These are phyloP conservation scores for Dryoscopus gambensis DNA, from an alignment of 2,113 vertebrate genomes.

Conservation along the genomic window DNA sequence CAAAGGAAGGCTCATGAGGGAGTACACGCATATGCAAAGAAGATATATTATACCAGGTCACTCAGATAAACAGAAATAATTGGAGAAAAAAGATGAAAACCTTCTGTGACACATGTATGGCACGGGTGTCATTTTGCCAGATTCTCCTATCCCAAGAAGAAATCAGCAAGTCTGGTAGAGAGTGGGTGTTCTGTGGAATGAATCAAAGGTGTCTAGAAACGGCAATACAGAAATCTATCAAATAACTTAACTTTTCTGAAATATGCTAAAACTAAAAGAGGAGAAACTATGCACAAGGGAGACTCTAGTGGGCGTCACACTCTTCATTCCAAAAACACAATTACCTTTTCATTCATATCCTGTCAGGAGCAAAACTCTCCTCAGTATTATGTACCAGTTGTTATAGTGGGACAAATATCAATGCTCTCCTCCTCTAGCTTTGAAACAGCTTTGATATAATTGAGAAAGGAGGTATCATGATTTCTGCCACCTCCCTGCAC, in stretches of 20 bases:
- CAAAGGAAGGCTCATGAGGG: not conserved
- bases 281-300: not conserved
- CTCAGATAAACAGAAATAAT: not conserved
- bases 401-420: not conserved
- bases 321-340: slow-evolving; percentile 11
- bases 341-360: slow-evolving; percentile 22
- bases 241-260: not conserved
- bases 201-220: slow-evolving; percentile 17
- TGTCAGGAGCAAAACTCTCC: not conserved
- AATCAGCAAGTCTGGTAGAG: not conserved
- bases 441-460: not conserved
- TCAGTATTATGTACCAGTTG: not conserved
- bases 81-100: not conserved
- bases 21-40: not conserved
- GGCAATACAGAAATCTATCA: not conserved
- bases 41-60: not conserved
- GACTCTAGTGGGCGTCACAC: not conserved
- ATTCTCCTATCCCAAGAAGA: not conserved
- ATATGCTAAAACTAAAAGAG: not conserved
- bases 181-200: slow-evolving; percentile 9
- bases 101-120: not conserved
- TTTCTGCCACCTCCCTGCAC: not conserved
- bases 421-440: not conserved
- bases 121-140: not conserved
- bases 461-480: not conserved